A percentile compares a stretch with the other conserved stretches of the same genome.
Evolutionary conservation across 2,888 invertebrate species (phyloP).

Genomic region (Lingula anatina): DNA sequence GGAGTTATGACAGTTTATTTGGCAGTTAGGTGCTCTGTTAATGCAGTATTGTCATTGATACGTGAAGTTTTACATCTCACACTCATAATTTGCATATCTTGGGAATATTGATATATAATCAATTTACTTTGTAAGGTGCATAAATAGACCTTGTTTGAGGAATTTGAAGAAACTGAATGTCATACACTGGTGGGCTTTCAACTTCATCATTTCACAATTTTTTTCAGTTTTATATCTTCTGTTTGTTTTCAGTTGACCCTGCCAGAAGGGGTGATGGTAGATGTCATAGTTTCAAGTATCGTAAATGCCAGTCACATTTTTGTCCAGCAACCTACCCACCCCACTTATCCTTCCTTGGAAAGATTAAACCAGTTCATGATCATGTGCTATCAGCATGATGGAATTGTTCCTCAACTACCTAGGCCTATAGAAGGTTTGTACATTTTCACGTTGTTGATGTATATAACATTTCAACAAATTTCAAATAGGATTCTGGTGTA

Average conservation of each 20-base stretch:
- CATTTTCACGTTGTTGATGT: neutral
- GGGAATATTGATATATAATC: too few species aligned
- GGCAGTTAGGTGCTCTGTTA: too few species aligned
- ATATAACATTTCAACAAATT: neutral
- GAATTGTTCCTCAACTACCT: conserved; percentile 74
- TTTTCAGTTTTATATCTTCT: too few species aligned
- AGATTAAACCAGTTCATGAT: conserved; percentile 75
- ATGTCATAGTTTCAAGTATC: conserved; percentile 83
- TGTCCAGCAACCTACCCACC: conserved; percentile 92
- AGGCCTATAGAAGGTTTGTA: conserved; percentile 68
- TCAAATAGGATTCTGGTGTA: conserved; percentile 6
- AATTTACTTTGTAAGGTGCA: too few species aligned
- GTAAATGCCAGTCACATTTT: conserved; percentile 85
- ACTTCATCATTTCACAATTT: too few species aligned
- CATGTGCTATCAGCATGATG: conserved; percentile 66
- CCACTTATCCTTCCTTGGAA: conserved; percentile 79
- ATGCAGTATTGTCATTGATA: too few species aligned
- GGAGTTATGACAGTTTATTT: too few species aligned
- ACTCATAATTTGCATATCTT: too few species aligned
- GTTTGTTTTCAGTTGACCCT: conserved; percentile 65
- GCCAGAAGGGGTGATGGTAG: conserved; percentile 87
- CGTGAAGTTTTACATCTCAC: too few species aligned
- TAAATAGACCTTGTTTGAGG: too few species aligned
- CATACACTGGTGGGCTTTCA: too few species aligned
- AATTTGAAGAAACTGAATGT: too few species aligned